Conservation (phyloP, 1,140 invertebrate genomes). For the Megalopta genalis region DNA sequence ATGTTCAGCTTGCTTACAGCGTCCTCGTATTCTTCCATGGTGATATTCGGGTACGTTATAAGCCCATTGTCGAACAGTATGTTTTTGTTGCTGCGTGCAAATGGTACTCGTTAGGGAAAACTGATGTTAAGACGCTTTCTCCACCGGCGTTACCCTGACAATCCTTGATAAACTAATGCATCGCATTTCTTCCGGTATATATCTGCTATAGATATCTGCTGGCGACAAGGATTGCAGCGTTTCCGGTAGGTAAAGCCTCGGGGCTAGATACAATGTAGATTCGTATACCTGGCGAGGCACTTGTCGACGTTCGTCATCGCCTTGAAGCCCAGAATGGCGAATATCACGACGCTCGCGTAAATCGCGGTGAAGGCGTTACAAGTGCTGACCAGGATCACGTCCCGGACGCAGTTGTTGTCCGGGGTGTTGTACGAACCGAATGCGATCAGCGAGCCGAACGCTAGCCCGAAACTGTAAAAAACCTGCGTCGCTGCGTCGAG, state of each 20-base stretch:
- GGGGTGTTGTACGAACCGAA: conserved; percentile 95
- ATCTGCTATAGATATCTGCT: too few relatives aligned
- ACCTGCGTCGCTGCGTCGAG: conserved; percentile 97
- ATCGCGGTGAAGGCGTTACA: conserved; percentile 96
- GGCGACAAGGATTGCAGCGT: too few relatives aligned
- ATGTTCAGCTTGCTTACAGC: conserved; percentile 76
- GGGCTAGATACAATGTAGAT: not conserved
- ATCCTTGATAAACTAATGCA: too few relatives aligned
- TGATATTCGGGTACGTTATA: conserved; percentile 79
- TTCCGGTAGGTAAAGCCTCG: too few relatives aligned
- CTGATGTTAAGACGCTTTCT: too few relatives aligned
- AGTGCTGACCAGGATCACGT: conserved; percentile 93
- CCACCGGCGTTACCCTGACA: too few relatives aligned
- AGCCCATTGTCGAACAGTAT: conserved; percentile 81
- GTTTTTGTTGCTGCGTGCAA: conserved; percentile 67
- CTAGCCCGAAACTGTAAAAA: conserved; percentile 96
- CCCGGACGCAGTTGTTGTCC: conserved; percentile 94
- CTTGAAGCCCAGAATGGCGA: conserved; percentile 93
- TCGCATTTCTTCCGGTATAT: too few relatives aligned
- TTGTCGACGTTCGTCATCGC: conserved; percentile 90
- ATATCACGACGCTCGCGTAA: conserved; percentile 95
- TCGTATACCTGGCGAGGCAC: conserved; percentile 86
- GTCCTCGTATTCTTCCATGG: conserved; percentile 80
- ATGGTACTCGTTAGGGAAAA: not conserved
- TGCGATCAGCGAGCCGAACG: conserved; percentile 94